Percentiles rank a stretch among this genome's conserved stretches.
Conservation (phyloP, 2,797 vertebrate genomes). For the Caiman crocodilus region DNA sequence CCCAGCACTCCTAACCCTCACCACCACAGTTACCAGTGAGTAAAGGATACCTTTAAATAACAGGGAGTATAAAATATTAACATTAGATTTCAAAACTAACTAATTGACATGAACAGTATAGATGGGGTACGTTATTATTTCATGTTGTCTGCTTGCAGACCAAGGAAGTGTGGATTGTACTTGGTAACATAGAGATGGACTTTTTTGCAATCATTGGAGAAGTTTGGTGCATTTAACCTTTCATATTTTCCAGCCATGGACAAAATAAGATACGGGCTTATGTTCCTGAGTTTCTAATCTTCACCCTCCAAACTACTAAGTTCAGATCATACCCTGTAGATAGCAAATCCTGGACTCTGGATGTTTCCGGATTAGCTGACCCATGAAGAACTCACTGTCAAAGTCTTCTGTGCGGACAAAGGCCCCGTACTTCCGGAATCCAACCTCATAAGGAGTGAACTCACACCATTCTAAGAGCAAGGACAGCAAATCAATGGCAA, state of each 20-base stretch:
- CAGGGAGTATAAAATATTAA: background rate
- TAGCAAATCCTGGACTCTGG: slow-evolving; percentile 84
- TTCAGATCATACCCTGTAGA: slow-evolving; percentile 78
- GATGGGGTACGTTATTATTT: background rate
- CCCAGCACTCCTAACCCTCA: background rate
- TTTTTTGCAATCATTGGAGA: background rate
- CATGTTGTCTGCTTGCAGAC: background rate
- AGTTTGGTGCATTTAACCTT: background rate
- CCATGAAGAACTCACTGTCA: slow-evolving; percentile 86
- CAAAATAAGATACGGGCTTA: background rate
- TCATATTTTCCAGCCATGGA: background rate
- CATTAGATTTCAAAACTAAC: background rate
- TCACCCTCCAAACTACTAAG: background rate
- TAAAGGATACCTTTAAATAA: too few relatives aligned
- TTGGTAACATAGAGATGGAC: background rate
- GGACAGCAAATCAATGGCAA: background rate
- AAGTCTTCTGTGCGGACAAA: slow-evolving; percentile 82
- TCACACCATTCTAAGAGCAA: slow-evolving; percentile 84
- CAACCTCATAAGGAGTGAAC: slow-evolving; percentile 84
- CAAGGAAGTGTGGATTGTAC: background rate
- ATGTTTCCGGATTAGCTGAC: slow-evolving; percentile 68
- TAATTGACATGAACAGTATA: background rate
- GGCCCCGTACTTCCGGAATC: slow-evolving; percentile 84
- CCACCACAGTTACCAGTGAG: background rate
- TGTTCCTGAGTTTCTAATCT: background rate